These are phyloP conservation scores for Porites divaricata DNA, from an alignment of 92 coral and sea anemone species.

Conservation along the genomic window DNA sequence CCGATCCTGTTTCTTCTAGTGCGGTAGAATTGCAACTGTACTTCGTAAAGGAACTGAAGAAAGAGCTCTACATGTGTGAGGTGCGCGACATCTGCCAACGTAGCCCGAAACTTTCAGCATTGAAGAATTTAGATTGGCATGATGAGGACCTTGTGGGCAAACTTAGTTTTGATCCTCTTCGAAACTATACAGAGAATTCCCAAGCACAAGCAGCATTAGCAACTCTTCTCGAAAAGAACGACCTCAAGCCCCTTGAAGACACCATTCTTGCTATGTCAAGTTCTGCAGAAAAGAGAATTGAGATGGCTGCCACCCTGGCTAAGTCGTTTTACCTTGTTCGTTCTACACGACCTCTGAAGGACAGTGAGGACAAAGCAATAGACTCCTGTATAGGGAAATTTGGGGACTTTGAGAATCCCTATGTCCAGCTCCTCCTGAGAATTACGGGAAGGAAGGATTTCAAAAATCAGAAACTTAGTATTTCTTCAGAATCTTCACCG, in stretches of 20 bases:
- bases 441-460: constrained; percentile 78
- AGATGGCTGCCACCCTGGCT: constrained; percentile 62
- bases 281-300: constrained; percentile 56
- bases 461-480: constrained; percentile 50
- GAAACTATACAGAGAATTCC: constrained; percentile 30
- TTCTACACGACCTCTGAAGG: constrained; percentile 69
- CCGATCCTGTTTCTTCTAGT: constrained; percentile 29
- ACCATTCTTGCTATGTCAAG: constrained; percentile 17
- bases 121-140: constrained; percentile 50
- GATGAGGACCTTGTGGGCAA: constrained; percentile 49
- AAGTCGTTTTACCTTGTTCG: constrained; percentile 79
- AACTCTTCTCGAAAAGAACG: constrained; percentile 49
- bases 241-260: constrained; percentile 34
- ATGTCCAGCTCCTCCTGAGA: constrained; percentile 62
- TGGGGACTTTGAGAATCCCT: constrained; percentile 23
- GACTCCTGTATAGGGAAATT: constrained; percentile 46
- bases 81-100: constrained; percentile 58
- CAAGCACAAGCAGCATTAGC: constrained; percentile 71
- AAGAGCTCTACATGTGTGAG: constrained; percentile 63
- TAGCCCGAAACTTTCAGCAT: constrained; percentile 55
- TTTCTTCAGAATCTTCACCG: constrained; percentile 69
- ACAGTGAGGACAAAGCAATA: constrained; percentile 78
- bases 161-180: constrained; percentile 69
- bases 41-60: constrained; percentile 83
- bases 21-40: constrained; percentile 46